Conservation (phyloP, 2,113 vertebrate species). For the Spilogale gracilis region DNA sequence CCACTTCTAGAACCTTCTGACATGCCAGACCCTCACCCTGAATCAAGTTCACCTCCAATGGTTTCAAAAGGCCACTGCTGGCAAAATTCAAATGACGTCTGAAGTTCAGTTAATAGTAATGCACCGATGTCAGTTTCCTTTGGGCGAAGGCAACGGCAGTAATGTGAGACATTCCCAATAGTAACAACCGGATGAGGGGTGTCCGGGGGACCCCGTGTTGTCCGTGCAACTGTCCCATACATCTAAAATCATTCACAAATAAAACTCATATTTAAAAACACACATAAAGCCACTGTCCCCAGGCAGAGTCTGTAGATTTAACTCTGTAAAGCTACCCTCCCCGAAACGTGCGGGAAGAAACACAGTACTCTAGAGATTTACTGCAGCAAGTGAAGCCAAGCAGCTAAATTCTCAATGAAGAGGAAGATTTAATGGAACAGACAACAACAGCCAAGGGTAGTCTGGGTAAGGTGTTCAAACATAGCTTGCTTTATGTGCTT, state of each 20-base stretch:
- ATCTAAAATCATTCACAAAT: constrained; percentile 56
- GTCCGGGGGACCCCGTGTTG: neutral
- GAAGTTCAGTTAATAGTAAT: neutral
- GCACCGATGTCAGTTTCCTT: neutral
- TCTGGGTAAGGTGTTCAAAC: constrained; percentile 18
- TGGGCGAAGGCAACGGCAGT: neutral
- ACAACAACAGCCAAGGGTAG: neutral
- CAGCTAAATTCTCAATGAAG: constrained; percentile 41
- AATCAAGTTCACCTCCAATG: constrained; percentile 33
- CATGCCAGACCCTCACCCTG: constrained; percentile 10
- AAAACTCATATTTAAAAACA: constrained; percentile 29
- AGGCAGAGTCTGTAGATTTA: neutral
- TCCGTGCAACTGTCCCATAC: neutral
- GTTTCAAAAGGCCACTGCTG: constrained; percentile 52
- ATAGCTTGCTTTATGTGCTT: constrained; percentile 20
- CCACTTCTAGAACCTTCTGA: constrained; percentile 37
- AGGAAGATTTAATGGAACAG: constrained; percentile 61
- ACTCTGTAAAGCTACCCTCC: neutral
- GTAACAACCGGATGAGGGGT: neutral
- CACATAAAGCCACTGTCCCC: neutral
- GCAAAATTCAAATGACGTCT: constrained; percentile 34
- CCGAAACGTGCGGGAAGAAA: neutral
- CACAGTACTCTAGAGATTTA: constrained; percentile 30
- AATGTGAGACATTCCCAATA: neutral
- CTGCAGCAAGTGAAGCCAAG: neutral